Evolutionary conservation across 2,888 invertebrate species (phyloP).

Genomic region (Nomada flava): DNA sequence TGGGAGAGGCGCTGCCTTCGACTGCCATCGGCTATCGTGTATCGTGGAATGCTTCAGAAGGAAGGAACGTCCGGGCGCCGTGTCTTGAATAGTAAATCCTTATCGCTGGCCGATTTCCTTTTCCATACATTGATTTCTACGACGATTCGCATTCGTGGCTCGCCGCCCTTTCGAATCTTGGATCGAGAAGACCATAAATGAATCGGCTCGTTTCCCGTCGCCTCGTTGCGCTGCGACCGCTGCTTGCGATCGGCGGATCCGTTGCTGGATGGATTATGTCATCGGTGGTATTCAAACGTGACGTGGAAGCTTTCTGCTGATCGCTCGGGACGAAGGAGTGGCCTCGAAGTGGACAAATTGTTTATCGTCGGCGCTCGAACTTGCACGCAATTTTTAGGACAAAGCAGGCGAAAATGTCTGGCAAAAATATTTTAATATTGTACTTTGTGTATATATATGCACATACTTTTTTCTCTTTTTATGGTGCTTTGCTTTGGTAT

Average conservation of each 20-base stretch:
- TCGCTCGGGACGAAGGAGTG: background rate
- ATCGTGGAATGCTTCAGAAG: constrained; percentile 81
- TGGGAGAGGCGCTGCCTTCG: constrained; percentile 77
- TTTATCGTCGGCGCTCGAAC: background rate
- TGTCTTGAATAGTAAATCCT: constrained; percentile 81
- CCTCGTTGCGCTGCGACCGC: no score
- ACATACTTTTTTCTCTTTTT: no score
- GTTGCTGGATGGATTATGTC: constrained; percentile 35
- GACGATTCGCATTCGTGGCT: constrained; percentile 65
- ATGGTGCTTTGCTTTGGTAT: no score
- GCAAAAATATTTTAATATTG: background rate
- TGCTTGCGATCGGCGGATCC: background rate
- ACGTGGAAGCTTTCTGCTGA: background rate
- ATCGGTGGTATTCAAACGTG: constrained; percentile 1
- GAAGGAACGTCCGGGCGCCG: constrained; percentile 81
- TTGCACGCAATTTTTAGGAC: background rate
- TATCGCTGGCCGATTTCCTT: constrained; percentile 79
- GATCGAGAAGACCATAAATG: constrained; percentile 55
- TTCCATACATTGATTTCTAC: constrained; percentile 59
- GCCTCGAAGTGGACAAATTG: background rate
- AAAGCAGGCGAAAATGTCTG: no score
- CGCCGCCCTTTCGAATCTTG: constrained; percentile 64
- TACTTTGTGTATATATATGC: no score
- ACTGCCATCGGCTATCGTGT: constrained; percentile 77
- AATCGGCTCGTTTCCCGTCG: constrained; percentile 48